These are phyloP conservation scores for Clavelina lepadiformis DNA, from an alignment of 23 tunicate genomes.

Conservation along the genomic window DNA sequence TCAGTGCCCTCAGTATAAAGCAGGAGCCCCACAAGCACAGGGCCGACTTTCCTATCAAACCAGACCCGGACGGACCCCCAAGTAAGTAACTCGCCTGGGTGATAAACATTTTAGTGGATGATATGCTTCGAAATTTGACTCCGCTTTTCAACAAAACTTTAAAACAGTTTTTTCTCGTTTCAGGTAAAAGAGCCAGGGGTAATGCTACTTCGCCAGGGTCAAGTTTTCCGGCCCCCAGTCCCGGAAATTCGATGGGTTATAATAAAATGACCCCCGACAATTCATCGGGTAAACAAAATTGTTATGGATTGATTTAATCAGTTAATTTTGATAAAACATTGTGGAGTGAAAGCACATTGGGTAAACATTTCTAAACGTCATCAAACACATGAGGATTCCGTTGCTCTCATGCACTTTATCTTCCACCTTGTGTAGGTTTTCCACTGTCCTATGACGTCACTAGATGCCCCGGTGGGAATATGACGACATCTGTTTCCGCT, in stretches of 20 bases:
- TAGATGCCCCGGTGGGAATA: slow-evolving; percentile 1
- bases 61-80: slow-evolving; percentile 71
- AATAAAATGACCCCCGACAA: not conserved
- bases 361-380: not conserved
- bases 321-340: not conserved
- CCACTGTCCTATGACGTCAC: slow-evolving; percentile 26
- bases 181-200: slow-evolving; percentile 24
- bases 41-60: slow-evolving; percentile 15
- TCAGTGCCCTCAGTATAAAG: slow-evolving; percentile 38
- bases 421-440: no score
- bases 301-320: not conserved
- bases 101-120: no score
- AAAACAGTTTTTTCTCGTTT: no score
- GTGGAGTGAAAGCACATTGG: not conserved
- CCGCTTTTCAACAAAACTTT: no score
- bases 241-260: slow-evolving; percentile 13
- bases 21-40: slow-evolving; percentile 14
- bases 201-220: slow-evolving; percentile 43
- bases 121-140: no score
- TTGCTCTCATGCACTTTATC: no score
- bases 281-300: not conserved
- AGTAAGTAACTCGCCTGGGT: slow-evolving; percentile 42
- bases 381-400: no score
- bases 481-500: slow-evolving; percentile 3
- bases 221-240: slow-evolving; percentile 43